Conservation (phyloP, 2,113 vertebrate species). For the Elachura formosa region DNA sequence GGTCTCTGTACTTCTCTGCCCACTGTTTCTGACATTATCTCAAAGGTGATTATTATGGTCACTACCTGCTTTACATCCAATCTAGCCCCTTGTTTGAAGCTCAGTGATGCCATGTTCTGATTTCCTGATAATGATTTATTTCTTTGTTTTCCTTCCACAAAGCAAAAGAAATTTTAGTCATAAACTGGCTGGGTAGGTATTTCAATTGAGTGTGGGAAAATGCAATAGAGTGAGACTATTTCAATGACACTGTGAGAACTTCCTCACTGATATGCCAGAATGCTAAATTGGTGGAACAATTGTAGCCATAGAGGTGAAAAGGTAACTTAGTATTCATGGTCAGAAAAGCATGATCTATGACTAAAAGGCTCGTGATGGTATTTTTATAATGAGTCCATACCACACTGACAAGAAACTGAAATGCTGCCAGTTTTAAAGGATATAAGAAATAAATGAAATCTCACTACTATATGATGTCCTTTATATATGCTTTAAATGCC, state of each 20-base stretch:
- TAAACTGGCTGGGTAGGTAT: background rate
- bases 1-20: background rate
- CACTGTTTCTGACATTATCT: background rate
- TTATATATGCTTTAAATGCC: background rate
- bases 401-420: background rate
- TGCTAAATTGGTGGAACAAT: background rate
- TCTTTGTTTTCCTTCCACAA: background rate
- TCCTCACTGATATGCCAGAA: constrained; percentile 2
- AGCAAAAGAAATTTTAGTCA: background rate
- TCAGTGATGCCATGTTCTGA: background rate
- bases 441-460: background rate
- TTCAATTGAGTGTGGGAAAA: constrained; percentile 48
- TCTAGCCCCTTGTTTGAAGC: background rate
- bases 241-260: constrained; percentile 52
- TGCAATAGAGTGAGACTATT: constrained; percentile 29
- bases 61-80: background rate
- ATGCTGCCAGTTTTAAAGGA: background rate
- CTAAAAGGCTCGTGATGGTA: background rate
- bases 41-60: background rate
- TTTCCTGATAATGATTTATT: background rate
- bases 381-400: background rate
- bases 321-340: background rate
- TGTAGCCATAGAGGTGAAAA: background rate
- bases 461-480: background rate
- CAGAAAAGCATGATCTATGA: constrained; percentile 6